Conservation (phyloP, 2,113 vertebrate genomes). For the Oncorhynchus tshawytscha region DNA sequence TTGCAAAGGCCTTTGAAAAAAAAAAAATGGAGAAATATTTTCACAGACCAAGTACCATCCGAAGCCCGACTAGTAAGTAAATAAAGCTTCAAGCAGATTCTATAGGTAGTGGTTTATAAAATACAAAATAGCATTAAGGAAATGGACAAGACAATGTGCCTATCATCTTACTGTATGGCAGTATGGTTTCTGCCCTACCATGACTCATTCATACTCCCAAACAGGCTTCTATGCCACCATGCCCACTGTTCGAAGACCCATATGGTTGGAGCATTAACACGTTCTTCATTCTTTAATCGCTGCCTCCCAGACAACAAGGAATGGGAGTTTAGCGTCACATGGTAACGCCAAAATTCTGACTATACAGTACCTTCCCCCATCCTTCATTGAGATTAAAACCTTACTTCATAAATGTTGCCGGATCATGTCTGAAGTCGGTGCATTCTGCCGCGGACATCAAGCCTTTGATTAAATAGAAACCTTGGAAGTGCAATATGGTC, state of each 20-base stretch:
- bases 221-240: neutral
- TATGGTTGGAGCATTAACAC: neutral
- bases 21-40: no score
- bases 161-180: no score
- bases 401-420: neutral
- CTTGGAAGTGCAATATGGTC: constrained; percentile 40
- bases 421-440: constrained; percentile 14
- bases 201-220: no score
- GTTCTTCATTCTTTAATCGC: no score
- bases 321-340: neutral
- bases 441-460: constrained; percentile 24
- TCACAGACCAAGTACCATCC: no score
- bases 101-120: no score
- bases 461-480: constrained; percentile 16
- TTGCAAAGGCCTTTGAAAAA: no score
- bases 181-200: no score
- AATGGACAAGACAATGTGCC: no score
- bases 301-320: neutral
- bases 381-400: neutral
- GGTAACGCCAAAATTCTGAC: neutral
- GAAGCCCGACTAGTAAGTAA: no score
- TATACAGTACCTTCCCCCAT: constrained; percentile 2
- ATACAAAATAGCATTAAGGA: no score
- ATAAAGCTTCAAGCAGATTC: no score
- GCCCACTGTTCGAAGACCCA: constrained; percentile 17